phyloP scores from a whole-genome alignment of 2,888 invertebrate genomes.

The Tryphoninae sp. region DNA sequence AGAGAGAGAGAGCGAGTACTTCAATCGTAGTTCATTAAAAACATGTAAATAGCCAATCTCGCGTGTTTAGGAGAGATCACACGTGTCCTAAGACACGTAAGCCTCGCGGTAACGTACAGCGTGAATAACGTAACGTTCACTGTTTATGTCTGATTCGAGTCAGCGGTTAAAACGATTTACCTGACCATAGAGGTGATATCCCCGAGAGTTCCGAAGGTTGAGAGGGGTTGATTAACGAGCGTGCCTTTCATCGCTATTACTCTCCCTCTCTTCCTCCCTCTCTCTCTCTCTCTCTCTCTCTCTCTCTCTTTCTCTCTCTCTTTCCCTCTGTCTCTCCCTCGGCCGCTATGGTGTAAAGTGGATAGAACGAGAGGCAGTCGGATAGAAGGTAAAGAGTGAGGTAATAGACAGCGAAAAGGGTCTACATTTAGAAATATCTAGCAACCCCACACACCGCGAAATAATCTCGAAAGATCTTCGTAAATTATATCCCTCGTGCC shows the following conservation, averaged over 20 bases:
- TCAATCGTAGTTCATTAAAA: neutral
- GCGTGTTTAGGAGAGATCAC: neutral
- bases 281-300: too few species aligned
- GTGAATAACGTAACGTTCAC: conserved; percentile 17
- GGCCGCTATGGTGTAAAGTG: conserved; percentile 39
- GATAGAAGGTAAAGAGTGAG: neutral
- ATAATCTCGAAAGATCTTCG: conserved; percentile 38
- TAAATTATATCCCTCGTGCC: conserved; percentile 33
- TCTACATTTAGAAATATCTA: conserved; percentile 14
- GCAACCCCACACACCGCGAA: neutral
- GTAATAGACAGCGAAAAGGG: neutral
- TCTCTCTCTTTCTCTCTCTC: neutral
- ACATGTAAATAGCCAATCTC: neutral
- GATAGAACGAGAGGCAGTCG: conserved; percentile 14
- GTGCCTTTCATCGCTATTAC: conserved; percentile 54
- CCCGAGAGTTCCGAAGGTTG: conserved; percentile 12
- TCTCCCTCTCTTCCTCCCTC: neutral
- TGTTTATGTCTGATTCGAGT: conserved; percentile 47
- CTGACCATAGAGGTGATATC: conserved; percentile 42
- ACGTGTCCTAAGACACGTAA: neutral
- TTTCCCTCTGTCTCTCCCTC: too few species aligned
- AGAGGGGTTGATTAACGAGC: conserved; percentile 57
- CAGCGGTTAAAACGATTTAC: conserved; percentile 46
- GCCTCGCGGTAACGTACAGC: neutral
- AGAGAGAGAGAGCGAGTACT: neutral